These are phyloP conservation scores for Mechanitis messenoides DNA, from an alignment of 2,888 invertebrate genomes.

Conservation along the genomic window DNA sequence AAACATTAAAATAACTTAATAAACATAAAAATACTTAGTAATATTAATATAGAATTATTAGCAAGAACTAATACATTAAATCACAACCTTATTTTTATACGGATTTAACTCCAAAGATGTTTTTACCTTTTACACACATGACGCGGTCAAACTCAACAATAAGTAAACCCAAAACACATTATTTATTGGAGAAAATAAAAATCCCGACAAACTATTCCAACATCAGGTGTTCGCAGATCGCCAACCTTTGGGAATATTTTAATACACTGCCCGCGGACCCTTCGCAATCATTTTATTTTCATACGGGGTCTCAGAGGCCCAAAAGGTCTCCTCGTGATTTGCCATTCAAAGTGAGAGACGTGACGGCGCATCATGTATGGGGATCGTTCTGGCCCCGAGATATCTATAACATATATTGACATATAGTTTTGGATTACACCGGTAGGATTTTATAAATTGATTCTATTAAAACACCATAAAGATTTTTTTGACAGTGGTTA, in stretches of 20 bases:
- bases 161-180: slow-evolving; percentile 1
- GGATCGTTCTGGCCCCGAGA: slow-evolving; percentile 35
- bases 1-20: no score
- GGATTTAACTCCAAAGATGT: no score
- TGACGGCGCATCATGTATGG: slow-evolving; percentile 36
- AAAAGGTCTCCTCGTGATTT: slow-evolving; percentile 70
- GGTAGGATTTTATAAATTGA: slow-evolving; percentile 40
- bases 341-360: slow-evolving; percentile 61
- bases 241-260: slow-evolving; percentile 67
- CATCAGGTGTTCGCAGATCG: slow-evolving; percentile 60
- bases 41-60: no score
- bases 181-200: slow-evolving; percentile 47
- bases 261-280: slow-evolving; percentile 63
- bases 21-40: no score
- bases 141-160: slow-evolving; percentile 4
- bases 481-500: no score
- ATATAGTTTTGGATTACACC: slow-evolving; percentile 55
- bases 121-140: background rate
- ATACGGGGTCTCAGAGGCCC: slow-evolving; percentile 68
- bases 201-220: slow-evolving; percentile 54
- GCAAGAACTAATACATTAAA: no score
- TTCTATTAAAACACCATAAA: slow-evolving; percentile 29
- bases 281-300: slow-evolving; percentile 75
- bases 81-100: no score
- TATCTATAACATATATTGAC: slow-evolving; percentile 66